Conservation (phyloP, 2,888 invertebrate species). For the Xylocampa areola region DNA sequence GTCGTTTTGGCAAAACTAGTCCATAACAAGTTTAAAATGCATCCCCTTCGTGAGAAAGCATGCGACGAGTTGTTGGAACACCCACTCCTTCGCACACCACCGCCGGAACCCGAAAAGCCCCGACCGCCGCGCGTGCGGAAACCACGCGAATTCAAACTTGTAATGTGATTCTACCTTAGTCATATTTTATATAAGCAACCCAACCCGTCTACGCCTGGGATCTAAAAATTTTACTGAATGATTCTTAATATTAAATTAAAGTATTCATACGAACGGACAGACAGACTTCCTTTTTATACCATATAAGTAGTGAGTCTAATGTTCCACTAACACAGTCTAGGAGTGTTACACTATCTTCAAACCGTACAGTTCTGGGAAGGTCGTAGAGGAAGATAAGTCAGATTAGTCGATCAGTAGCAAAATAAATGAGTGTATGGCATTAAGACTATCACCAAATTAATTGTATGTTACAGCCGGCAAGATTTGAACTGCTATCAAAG, state of each 20-base stretch:
- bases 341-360: no score
- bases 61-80: conserved; percentile 78
- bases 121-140: conserved; percentile 76
- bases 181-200: background rate
- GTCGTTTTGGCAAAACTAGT: conserved; percentile 3
- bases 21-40: conserved; percentile 66
- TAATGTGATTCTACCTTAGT: conserved; percentile 39
- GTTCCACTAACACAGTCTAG: no score
- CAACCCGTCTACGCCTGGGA: no score
- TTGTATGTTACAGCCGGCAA: conserved; percentile 75
- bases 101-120: conserved; percentile 78
- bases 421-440: no score
- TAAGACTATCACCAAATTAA: background rate
- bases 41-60: conserved; percentile 73
- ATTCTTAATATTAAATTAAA: no score
- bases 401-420: no score
- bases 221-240: no score
- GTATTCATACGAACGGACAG: no score
- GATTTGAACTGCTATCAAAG: conserved; percentile 75
- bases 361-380: no score
- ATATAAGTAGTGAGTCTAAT: no score
- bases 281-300: no score
- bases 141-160: conserved; percentile 79
- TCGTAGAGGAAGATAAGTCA: no score
- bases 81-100: conserved; percentile 77